Percentiles rank a stretch among this genome's conserved stretches.
These are phyloP conservation scores for Adelphocoris suturalis DNA, from an alignment of 2,888 invertebrate genomes.

Conservation along the genomic window DNA sequence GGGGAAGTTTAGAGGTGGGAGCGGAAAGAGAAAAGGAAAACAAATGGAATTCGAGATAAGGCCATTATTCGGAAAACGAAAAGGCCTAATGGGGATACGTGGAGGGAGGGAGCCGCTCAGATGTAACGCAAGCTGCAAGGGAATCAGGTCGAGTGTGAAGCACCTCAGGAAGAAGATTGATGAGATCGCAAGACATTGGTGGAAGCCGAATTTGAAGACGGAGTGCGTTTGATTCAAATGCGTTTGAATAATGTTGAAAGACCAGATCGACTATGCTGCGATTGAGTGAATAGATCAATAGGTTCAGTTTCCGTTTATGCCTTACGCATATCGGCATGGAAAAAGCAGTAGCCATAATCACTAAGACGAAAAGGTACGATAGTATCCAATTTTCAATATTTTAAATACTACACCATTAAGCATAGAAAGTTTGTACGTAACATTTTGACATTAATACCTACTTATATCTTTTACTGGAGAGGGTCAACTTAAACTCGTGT, in stretches of 20 bases:
- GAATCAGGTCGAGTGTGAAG: conserved; percentile 71
- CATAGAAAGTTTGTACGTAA: too few relatives aligned
- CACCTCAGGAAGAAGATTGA: conserved; percentile 62
- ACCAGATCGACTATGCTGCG: too few relatives aligned
- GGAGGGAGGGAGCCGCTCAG: conserved; percentile 19
- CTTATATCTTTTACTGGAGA: too few relatives aligned
- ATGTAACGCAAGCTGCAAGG: conserved; percentile 36
- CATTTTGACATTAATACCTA: too few relatives aligned
- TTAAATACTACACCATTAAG: too few relatives aligned
- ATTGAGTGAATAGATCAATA: too few relatives aligned
- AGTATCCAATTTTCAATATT: too few relatives aligned
- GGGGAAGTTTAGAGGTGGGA: conserved; percentile 41
- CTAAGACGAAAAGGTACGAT: too few relatives aligned
- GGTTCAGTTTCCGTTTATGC: too few relatives aligned
- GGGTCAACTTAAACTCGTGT: too few relatives aligned
- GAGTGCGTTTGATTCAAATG: background rate
- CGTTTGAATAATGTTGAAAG: conserved; percentile 7
- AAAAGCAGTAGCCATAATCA: too few relatives aligned
- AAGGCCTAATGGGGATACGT: conserved; percentile 63
- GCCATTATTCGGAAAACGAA: conserved; percentile 67
- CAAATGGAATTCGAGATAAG: conserved; percentile 71
- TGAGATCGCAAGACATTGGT: conserved; percentile 46
- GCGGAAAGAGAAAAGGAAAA: conserved; percentile 42
- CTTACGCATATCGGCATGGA: too few relatives aligned
- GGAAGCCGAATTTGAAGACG: background rate